phyloP scores from a whole-genome alignment of 2,797 vertebrate genomes.

The Phalloptychus januarius region DNA sequence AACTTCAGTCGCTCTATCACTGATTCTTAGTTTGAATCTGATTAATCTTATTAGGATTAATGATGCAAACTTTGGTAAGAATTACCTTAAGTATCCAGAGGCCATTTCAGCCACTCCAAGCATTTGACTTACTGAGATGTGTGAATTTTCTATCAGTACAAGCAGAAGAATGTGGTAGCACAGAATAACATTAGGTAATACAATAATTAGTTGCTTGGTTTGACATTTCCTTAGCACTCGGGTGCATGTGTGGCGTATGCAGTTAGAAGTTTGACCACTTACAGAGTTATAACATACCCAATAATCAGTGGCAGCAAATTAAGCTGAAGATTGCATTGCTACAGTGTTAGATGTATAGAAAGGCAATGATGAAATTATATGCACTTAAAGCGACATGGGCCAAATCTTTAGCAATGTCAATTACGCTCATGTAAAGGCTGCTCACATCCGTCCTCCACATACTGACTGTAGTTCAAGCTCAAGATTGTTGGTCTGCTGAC shows the following conservation, averaged over 20 bases:
- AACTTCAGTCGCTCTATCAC: not conserved
- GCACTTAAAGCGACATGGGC: not conserved
- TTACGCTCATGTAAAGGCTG: too few species aligned
- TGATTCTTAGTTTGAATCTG: not conserved
- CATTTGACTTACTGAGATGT: not conserved
- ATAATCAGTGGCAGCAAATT: not conserved
- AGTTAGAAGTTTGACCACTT: not conserved
- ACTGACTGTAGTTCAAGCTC: too few species aligned
- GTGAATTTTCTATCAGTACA: not conserved
- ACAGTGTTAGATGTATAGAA: not conserved
- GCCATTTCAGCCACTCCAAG: not conserved
- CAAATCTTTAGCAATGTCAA: too few species aligned
- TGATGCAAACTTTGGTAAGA: not conserved
- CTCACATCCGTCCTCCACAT: too few species aligned
- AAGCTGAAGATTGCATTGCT: not conserved
- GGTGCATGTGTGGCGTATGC: not conserved
- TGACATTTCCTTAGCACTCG: not conserved
- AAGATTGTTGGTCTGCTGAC: too few species aligned
- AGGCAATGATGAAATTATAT: not conserved
- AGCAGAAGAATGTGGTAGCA: not conserved
- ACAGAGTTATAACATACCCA: not conserved
- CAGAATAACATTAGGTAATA: not conserved
- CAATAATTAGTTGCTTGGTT: not conserved
- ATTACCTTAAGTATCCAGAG: not conserved
- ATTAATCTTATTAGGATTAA: not conserved